Base-by-base conservation (phyloP, 2,113 vertebrate genomes). In the Sula dactylatra region DNA sequence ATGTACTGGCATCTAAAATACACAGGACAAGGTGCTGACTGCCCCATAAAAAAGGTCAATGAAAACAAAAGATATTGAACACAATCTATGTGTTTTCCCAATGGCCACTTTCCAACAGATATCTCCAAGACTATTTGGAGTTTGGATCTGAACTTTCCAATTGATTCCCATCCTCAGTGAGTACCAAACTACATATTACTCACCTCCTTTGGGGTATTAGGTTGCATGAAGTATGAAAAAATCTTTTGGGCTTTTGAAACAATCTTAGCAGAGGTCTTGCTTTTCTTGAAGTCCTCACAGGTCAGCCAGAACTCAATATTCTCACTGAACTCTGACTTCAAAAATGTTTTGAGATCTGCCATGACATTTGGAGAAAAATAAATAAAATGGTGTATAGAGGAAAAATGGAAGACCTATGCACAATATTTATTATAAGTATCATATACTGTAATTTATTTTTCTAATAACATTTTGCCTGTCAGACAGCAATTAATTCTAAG, bases 241-340 rank as follows among this genome's bases (percentile, higher is more conserved):
- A 99, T 99, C 92, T 98, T 98, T 73, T 97, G 98, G 62, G 98
- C 99, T 79, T 99, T 98, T 73, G 98, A 98, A 50, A 98, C 97
- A 78, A 99, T 98, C 92, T 98, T 99, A 97, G 98, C 98, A 94
- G 97, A 98, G 96, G 94, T 98, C 88, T 99, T 99, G 7, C 98
- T 99, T 59, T 98, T 98, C 85, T 97, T 98, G 97, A 99, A 99
- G 95, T 99, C 98, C 84, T 99, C 98, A 91, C 99, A 99, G 91
- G 98, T 98, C 96, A 98, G 92, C 97, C 99, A 99, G 97, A 99
- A 99, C 94, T 99, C 98, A 78, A 99, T 98, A 85, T 99, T 99
- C 97, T 99, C 99, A 29, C 98, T 99, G 97, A 99, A 99, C 96
- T 99, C 99, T 3, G 98, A 99, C 87, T 99, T 98, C 79, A 99